Conservation (phyloP, 1,140 invertebrate genomes). For the Drosophila mojavensis region DNA sequence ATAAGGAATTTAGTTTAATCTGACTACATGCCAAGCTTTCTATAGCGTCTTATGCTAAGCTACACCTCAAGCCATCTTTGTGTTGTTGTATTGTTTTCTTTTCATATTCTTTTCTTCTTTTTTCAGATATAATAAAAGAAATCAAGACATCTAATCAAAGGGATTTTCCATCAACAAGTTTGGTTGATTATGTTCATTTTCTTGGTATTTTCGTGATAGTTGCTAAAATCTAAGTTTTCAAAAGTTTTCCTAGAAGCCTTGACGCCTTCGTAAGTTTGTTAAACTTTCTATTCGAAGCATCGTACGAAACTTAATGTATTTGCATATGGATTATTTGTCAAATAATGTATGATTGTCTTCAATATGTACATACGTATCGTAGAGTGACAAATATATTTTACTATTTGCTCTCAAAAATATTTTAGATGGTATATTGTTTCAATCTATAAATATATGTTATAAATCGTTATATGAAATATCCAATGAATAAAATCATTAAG, state of each 20-base stretch:
- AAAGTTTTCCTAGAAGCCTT: not conserved
- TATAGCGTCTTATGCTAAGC: conserved; percentile 5
- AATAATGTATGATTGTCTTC: too few relatives aligned
- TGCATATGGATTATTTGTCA: not conserved
- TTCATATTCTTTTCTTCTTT: not conserved
- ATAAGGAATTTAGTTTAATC: not conserved
- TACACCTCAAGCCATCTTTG: not conserved
- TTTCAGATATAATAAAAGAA: not conserved
- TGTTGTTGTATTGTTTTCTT: not conserved
- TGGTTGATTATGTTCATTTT: conserved; percentile 5
- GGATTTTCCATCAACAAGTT: not conserved
- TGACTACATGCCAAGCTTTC: not conserved
- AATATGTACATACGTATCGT: too few relatives aligned
- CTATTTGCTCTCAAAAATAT: too few relatives aligned
- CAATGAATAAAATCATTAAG: too few relatives aligned
- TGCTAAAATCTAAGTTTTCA: conserved; percentile 2
- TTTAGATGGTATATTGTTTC: too few relatives aligned
- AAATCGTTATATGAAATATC: too few relatives aligned
- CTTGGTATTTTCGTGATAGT: not conserved
- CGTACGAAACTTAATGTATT: too few relatives aligned
- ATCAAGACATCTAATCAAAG: not conserved
- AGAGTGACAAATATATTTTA: too few relatives aligned
- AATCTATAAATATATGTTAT: too few relatives aligned
- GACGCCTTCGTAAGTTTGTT: not conserved
- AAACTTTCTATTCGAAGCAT: too few relatives aligned